Percentiles rank a stretch among this genome's conserved stretches.
Conservation (phyloP, 1,140 invertebrate species). For the Epicauta chinensis region DNA sequence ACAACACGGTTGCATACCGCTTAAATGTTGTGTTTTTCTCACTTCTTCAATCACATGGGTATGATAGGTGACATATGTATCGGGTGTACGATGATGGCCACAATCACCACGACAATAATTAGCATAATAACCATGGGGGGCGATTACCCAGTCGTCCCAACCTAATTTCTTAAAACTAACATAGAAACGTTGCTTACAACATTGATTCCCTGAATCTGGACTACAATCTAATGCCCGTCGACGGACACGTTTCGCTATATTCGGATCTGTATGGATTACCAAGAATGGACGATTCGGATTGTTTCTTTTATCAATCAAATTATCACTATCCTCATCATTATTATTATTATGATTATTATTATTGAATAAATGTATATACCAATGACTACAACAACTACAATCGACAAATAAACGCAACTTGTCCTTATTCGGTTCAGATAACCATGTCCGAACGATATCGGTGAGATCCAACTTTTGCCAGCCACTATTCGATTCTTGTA, state of each 20-base stretch:
- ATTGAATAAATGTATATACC: constrained; percentile 51
- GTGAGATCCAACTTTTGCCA: constrained; percentile 87
- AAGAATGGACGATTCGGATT: constrained; percentile 73
- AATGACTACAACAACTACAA: constrained; percentile 71
- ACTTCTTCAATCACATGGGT: constrained; percentile 86
- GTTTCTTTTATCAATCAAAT: constrained; percentile 26
- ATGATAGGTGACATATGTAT: constrained; percentile 80
- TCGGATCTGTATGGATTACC: constrained; percentile 68
- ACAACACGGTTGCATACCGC: constrained; percentile 82
- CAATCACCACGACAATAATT: constrained; percentile 92
- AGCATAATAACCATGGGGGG: constrained; percentile 79
- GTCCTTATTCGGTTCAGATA: constrained; percentile 47
- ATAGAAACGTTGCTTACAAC: constrained; percentile 84
- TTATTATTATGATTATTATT: constrained; percentile 6
- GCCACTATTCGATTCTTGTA: constrained; percentile 60
- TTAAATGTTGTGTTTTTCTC: constrained; percentile 65
- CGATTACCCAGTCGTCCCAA: constrained; percentile 95
- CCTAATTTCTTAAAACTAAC: constrained; percentile 85
- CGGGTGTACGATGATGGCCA: constrained; percentile 66
- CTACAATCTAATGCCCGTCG: constrained; percentile 77
- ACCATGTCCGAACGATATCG: constrained; percentile 67
- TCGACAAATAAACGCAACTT: constrained; percentile 73
- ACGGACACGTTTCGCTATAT: constrained; percentile 57
- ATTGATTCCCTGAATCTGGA: constrained; percentile 67
- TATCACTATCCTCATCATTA: too few relatives aligned